Base-by-base conservation (phyloP, 2,888 invertebrate genomes). In the Melipona bicolor region DNA sequence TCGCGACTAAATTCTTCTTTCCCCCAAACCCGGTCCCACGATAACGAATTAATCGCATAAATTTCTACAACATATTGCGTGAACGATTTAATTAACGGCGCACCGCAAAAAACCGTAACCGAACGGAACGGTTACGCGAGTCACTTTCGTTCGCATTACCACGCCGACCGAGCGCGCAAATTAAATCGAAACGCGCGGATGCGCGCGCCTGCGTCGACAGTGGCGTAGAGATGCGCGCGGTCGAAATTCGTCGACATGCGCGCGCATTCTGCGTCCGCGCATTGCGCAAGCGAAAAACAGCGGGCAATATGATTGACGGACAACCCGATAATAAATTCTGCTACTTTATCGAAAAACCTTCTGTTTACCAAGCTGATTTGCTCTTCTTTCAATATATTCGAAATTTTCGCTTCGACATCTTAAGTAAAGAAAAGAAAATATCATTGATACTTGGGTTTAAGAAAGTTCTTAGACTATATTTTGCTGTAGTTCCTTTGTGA, bases 11-110 rank as follows among this genome's bases (percentile, higher is more conserved):
- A 27, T 19, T 24, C 24, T 19, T 24, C 9, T 11, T 6, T 4
- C 4, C 4, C 11, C 24, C 24, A 68, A 24, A 6, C 9, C 43
- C 17, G 17, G 19, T 50, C 24, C 9, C 24, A 27, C 49, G 49
- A 13, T 24, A 68, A 19, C 5, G 19, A 27, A 68, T 50, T 13
- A 49, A 68, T 68, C 19, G 24, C 17, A 24, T 11, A 13, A 0
- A 52, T 69, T 32, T 56, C 36, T 56, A n/a, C 9, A 56, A 36
- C 32, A 6, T 52, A 43, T 64, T 75, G 24, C 65, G 59, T 24
- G 24, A 36, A 36, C 56, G 52, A 78, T 78, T 54, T 76, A 62
- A 56, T 83, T 77, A 86, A 86, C 86, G 79, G 86, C 61, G 74
- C 49, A 50, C n/a, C 49, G 43, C n/a, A 67, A 54, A 65, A 65